Base-by-base conservation (phyloP, 2,113 vertebrate genomes). In the Mola mola region DNA sequence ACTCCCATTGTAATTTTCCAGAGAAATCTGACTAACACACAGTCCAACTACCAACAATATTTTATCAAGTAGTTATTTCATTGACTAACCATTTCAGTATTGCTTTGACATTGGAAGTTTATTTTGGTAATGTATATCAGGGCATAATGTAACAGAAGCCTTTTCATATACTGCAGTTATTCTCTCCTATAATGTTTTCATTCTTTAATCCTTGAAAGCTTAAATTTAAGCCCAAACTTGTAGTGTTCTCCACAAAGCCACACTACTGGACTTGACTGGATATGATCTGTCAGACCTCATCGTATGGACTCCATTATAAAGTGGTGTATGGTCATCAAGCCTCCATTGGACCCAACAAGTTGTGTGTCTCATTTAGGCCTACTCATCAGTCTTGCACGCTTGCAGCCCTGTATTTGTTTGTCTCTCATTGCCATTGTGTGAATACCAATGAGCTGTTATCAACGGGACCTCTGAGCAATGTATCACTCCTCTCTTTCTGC, bases 371-470 rank as follows among this genome's bases (percentile, higher is more conserved):
- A 36, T 34, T 62, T 9, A 29, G 6, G 6, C 28, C 6, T 29
- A 3, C 15, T 53, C 26, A 38, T 40, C 58, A 37, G 38, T 63
- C 49, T 44, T 3, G 2, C 36, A 15, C 17, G 9, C 34, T 40
- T 9, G 15, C 52, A 10, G 40, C 53, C 47, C 48, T 51, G 19
- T 49, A 67, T 42, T 53, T 72, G 52, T 62, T 56, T 58, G 49
- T 73, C 41, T 55, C 72, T 52, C 12, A n/a, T 52, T 66, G 44
- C 28, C 47, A 29, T 41, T 49, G 70, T 52, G 66, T 61, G 81
- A 83, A 83, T 81, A 71, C 78, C 49, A 76, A 82, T 71, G 62
- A 53, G 64, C 51, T 11, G 40, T 81, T 84, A 81, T 87, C 77
- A 69, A 36, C 62, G 16, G 13, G 53, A 41, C 63, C 15, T 33